Evolutionary conservation across 1,140 invertebrate species (phyloP).

Genomic region (Eueides isabella): DNA sequence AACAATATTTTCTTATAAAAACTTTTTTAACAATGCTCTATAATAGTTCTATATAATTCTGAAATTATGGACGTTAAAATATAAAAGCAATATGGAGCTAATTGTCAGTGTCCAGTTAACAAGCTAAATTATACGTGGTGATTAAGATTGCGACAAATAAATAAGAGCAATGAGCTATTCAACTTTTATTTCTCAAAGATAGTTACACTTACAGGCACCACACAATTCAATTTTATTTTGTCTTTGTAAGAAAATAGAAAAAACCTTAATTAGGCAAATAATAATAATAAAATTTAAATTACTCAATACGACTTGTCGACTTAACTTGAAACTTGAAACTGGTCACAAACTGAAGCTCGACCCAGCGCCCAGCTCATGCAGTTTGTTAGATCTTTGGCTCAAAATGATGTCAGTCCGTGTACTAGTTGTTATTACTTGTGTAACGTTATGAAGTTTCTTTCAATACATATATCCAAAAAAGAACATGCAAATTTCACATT

Average conservation of each 20-base stretch:
- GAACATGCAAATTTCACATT: neutral
- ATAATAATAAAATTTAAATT: neutral
- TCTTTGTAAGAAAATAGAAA: neutral
- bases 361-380: slow-evolving; percentile 15
- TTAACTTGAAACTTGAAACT: neutral
- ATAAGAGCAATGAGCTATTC: neutral
- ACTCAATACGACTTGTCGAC: neutral
- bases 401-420: neutral
- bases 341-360: slow-evolving; percentile 23
- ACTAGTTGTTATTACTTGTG: too few relatives aligned
- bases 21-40: neutral
- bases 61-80: neutral
- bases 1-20: neutral
- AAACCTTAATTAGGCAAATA: neutral
- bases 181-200: neutral
- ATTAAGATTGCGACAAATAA: neutral
- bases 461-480: neutral
- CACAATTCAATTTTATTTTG: too few relatives aligned
- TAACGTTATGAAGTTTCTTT: neutral
- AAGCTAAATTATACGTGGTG: neutral
- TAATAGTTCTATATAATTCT: neutral
- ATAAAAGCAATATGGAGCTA: neutral
- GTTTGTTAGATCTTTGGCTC: slow-evolving; percentile 16
- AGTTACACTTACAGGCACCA: neutral
- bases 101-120: neutral